Percentiles rank a stretch among this genome's conserved stretches.
phyloP scores from a whole-genome alignment of 2,888 invertebrate genomes.

The Galeruca laticollis region DNA sequence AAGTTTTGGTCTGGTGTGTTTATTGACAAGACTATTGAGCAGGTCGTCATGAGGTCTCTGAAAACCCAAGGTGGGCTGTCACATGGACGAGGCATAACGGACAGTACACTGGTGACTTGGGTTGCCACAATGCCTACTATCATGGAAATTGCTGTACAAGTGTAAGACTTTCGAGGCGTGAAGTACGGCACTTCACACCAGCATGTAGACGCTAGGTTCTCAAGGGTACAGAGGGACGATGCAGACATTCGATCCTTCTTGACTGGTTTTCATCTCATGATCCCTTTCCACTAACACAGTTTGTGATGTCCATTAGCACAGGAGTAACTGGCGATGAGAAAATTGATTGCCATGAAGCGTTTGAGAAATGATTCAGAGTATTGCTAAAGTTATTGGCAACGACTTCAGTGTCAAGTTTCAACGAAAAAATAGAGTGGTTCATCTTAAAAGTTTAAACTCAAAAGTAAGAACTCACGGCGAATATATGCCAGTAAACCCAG shows the following conservation, averaged over 20 bases:
- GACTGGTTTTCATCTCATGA: constrained; percentile 16
- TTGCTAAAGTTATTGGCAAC: too few species aligned
- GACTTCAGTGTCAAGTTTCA: too few species aligned
- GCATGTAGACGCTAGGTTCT: too few species aligned
- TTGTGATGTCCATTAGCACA: constrained; percentile 21
- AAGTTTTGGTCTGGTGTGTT: constrained; percentile 30
- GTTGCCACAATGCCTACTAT: constrained; percentile 9
- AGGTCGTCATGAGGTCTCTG: constrained; percentile 15
- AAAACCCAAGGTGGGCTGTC: constrained; percentile 19
- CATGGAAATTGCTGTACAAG: constrained; percentile 17
- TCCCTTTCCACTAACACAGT: constrained; percentile 11
- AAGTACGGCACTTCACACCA: too few species aligned
- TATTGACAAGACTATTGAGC: constrained; percentile 13
- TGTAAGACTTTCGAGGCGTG: constrained; percentile 17
- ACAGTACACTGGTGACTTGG: constrained; percentile 12
- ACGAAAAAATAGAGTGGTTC: too few species aligned
- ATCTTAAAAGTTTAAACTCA: too few species aligned
- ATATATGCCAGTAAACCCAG: too few species aligned
- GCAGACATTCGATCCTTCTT: constrained; percentile 7
- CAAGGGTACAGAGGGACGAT: constrained; percentile 15
- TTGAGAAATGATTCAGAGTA: too few species aligned
- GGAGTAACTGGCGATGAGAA: too few species aligned
- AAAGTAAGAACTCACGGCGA: too few species aligned
- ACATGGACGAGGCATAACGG: constrained; percentile 21
- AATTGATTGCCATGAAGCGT: too few species aligned